phyloP scores from a whole-genome alignment of 2,113 vertebrate species.

The Phylloscopus trochilus region DNA sequence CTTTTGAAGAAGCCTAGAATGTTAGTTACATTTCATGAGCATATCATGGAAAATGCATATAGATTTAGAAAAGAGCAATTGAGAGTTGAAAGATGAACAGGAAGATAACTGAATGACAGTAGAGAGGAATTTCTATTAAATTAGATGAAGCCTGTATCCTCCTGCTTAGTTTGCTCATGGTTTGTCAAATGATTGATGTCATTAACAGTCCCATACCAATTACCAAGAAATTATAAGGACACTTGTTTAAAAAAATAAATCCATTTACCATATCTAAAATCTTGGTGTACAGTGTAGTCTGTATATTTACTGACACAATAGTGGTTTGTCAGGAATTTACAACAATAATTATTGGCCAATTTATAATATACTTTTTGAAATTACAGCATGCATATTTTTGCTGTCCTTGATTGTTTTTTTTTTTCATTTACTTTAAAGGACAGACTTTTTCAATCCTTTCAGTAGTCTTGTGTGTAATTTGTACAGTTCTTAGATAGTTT shows the following conservation, averaged over 20 bases:
- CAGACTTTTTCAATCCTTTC: neutral
- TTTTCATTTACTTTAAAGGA: neutral
- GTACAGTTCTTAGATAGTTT: neutral
- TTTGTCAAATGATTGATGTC: neutral
- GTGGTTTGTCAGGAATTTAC: neutral
- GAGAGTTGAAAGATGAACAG: neutral
- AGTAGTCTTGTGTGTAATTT: neutral
- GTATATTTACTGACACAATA: neutral
- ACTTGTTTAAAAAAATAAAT: neutral
- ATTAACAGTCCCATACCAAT: neutral
- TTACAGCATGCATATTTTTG: neutral
- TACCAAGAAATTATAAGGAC: neutral
- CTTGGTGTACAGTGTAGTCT: neutral
- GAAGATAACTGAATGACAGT: neutral
- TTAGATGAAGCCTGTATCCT: neutral
- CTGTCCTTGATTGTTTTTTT: neutral
- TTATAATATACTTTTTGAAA: neutral
- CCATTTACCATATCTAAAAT: neutral
- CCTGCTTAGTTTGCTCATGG: neutral
- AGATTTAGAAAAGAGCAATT: neutral
- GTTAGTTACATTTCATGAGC: neutral
- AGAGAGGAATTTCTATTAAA: neutral
- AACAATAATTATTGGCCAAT: neutral
- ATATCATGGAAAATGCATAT: neutral
- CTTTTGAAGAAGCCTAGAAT: neutral